These are phyloP conservation scores for Protomyctophum bolini DNA, from an alignment of 2,113 vertebrate genomes.

Conservation along the genomic window DNA sequence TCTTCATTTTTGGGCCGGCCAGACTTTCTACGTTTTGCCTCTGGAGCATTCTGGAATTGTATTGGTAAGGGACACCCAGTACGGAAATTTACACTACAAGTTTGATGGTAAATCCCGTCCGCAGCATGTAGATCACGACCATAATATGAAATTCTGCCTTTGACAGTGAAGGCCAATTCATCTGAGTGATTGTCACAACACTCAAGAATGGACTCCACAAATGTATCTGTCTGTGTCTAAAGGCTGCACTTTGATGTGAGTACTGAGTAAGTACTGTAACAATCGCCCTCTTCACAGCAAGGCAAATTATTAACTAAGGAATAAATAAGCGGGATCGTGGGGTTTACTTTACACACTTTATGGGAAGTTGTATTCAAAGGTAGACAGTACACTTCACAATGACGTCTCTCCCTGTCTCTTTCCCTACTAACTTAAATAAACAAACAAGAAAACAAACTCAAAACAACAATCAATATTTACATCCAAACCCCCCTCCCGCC, in stretches of 20 bases:
- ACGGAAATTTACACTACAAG: slow-evolving; percentile 13
- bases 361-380: too few species aligned
- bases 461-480: too few species aligned
- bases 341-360: too few species aligned
- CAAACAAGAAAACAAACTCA: too few species aligned
- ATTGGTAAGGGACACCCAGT: not conserved
- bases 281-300: too few species aligned
- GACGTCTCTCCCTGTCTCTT: too few species aligned
- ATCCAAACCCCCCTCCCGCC: too few species aligned
- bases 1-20: slow-evolving; percentile 14
- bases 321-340: too few species aligned
- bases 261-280: not conserved
- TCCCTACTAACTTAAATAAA: too few species aligned
- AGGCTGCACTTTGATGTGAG: not conserved
- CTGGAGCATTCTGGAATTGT: slow-evolving; percentile 7
- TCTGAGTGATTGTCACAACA: slow-evolving; percentile 11
- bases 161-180: slow-evolving; percentile 18
- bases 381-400: too few species aligned
- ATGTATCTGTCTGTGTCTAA: too few species aligned
- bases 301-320: too few species aligned
- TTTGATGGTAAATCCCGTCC: slow-evolving; percentile 18
- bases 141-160: slow-evolving; percentile 9
- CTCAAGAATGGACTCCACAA: slow-evolving; percentile 3
- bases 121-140: slow-evolving; percentile 20
- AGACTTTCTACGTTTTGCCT: slow-evolving; percentile 17